Evolutionary conservation across 2,888 invertebrate genomes (phyloP).

Genomic region (Mythimna loreyi): DNA sequence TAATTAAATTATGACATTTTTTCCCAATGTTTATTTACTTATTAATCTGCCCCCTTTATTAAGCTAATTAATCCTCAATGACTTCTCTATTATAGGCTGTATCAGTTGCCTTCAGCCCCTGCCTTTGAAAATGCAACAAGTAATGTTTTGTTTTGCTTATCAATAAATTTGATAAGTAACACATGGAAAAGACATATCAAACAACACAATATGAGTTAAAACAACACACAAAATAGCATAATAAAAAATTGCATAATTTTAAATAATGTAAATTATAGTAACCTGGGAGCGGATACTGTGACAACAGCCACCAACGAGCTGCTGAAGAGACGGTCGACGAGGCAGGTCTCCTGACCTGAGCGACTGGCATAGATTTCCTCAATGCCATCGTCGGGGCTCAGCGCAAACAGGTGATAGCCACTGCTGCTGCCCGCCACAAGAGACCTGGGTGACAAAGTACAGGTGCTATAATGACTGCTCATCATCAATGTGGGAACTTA

Average conservation of each 20-base stretch:
- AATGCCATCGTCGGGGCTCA: slow-evolving; percentile 95
- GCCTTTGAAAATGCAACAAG: too few relatives aligned
- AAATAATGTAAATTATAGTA: slow-evolving; percentile 66
- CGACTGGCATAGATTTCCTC: slow-evolving; percentile 97
- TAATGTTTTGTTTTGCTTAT: not conserved
- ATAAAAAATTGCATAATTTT: not conserved
- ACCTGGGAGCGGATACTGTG: slow-evolving; percentile 97
- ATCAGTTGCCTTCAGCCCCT: too few relatives aligned
- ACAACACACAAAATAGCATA: not conserved
- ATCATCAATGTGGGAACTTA: not conserved
- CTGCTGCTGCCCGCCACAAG: slow-evolving; percentile 97
- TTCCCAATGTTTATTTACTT: not conserved
- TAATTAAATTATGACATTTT: not conserved
- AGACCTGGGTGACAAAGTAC: slow-evolving; percentile 91
- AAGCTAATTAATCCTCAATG: too few relatives aligned
- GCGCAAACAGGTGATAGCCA: slow-evolving; percentile 97
- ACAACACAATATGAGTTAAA: not conserved
- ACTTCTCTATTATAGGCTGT: too few relatives aligned
- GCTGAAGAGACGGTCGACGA: slow-evolving; percentile 99
- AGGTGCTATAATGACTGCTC: slow-evolving; percentile 3
- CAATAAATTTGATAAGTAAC: too few relatives aligned
- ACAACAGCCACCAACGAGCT: slow-evolving; percentile 99
- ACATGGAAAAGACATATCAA: not conserved
- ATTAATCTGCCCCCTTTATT: not conserved
- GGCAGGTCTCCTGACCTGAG: slow-evolving; percentile 95